Evolutionary conservation across 2,888 invertebrate species (phyloP).

Genomic region (Aleiodes leptofemur): DNA sequence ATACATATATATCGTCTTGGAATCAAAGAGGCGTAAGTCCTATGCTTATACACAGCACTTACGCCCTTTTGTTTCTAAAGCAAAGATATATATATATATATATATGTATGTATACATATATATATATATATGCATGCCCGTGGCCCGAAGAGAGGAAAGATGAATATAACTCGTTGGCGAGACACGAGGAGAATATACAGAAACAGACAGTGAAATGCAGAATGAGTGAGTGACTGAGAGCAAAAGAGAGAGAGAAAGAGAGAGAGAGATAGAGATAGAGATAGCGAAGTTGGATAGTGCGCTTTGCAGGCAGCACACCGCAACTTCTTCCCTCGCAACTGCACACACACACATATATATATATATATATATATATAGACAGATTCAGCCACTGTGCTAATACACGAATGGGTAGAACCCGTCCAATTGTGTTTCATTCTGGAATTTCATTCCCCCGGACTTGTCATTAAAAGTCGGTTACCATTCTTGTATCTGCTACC

Average conservation of each 20-base stretch:
- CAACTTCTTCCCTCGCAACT: neutral
- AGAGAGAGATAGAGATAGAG: slow-evolving; percentile 50
- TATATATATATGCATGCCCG: too few relatives aligned
- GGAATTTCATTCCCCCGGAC: slow-evolving; percentile 53
- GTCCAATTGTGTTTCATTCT: slow-evolving; percentile 53
- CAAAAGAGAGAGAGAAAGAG: slow-evolving; percentile 57
- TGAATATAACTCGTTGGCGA: slow-evolving; percentile 74
- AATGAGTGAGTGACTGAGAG: slow-evolving; percentile 76
- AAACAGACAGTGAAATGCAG: slow-evolving; percentile 74
- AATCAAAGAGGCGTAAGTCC: too few relatives aligned
- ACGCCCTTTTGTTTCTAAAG: too few relatives aligned
- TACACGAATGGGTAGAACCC: slow-evolving; percentile 9
- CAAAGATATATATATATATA: too few relatives aligned
- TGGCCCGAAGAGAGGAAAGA: slow-evolving; percentile 23
- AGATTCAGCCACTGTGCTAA: slow-evolving; percentile 19
- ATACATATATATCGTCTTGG: too few relatives aligned
- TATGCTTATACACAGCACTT: too few relatives aligned
- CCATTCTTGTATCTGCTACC: slow-evolving; percentile 28
- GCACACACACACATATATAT: neutral
- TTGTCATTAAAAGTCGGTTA: slow-evolving; percentile 54
- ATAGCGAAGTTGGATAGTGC: neutral
- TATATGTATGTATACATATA: too few relatives aligned
- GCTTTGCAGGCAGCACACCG: neutral
- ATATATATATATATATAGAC: too few relatives aligned
- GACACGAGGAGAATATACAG: slow-evolving; percentile 73